These are phyloP conservation scores for Ips nitidus DNA, from an alignment of 1,140 invertebrate genomes.

Conservation along the genomic window DNA sequence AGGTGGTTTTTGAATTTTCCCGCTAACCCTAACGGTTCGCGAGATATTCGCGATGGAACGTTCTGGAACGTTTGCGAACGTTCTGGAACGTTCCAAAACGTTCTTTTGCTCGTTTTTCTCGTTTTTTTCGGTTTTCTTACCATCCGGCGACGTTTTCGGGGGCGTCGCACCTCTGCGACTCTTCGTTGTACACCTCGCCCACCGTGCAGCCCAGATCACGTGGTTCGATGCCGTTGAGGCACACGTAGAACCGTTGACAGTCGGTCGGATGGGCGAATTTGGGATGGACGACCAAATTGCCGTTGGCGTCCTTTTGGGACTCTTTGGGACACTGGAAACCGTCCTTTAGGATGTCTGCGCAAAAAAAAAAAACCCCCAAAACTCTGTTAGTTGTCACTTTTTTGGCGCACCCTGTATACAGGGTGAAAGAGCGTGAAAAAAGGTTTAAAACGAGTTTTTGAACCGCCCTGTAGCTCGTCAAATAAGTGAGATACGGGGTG, in stretches of 20 bases:
- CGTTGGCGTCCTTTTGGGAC: slow-evolving; percentile 64
- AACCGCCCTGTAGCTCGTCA: too few species aligned
- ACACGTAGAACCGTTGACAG: slow-evolving; percentile 88
- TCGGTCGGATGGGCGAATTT: slow-evolving; percentile 83
- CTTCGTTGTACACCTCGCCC: slow-evolving; percentile 86
- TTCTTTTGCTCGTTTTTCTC: not conserved
- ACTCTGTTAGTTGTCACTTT: too few species aligned
- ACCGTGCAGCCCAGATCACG: slow-evolving; percentile 81
- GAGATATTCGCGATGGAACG: too few species aligned
- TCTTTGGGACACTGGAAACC: slow-evolving; percentile 82
- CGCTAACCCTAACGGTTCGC: too few species aligned
- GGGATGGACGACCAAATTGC: slow-evolving; percentile 78
- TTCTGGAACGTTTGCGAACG: not conserved
- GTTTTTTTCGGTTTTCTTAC: slow-evolving; percentile 55
- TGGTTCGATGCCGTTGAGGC: slow-evolving; percentile 81
- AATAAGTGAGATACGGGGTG: too few species aligned
- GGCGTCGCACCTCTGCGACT: slow-evolving; percentile 76
- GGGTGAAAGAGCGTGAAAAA: too few species aligned
- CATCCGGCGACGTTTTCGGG: slow-evolving; percentile 87
- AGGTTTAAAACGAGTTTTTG: too few species aligned
- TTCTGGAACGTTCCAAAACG: not conserved
- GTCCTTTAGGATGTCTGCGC: slow-evolving; percentile 68
- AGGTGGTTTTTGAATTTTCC: too few species aligned
- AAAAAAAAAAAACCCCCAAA: not conserved
- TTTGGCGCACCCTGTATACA: too few species aligned